Percentiles rank a stretch among this genome's conserved stretches.
Evolutionary conservation across 2,797 vertebrate species (phyloP).

Genomic region (Vespertilio murinus): DNA sequence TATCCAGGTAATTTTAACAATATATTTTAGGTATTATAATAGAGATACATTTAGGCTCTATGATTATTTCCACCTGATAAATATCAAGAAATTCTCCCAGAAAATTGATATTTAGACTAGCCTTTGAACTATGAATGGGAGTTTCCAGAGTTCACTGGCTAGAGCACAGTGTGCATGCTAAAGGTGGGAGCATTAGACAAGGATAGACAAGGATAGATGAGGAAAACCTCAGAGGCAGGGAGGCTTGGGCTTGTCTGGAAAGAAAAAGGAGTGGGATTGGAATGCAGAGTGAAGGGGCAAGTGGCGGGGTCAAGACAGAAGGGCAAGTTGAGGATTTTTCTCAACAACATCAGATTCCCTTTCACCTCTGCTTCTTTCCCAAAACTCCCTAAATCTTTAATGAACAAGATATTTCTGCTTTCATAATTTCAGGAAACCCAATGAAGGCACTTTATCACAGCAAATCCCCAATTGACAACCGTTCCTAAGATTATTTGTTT

Average conservation of each 20-base stretch:
- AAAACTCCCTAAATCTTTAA: slow-evolving; percentile 76
- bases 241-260: not conserved
- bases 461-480: slow-evolving; percentile 61
- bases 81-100: slow-evolving; percentile 21
- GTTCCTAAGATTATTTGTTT: slow-evolving; percentile 70
- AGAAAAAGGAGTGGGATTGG: not conserved
- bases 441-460: slow-evolving; percentile 66
- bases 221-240: not conserved
- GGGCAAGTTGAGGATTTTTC: slow-evolving; percentile 31
- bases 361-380: slow-evolving; percentile 68
- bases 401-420: slow-evolving; percentile 67
- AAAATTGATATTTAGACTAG: not conserved
- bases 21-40: not conserved
- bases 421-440: slow-evolving; percentile 76
- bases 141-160: not conserved
- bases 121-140: not conserved
- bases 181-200: no score
- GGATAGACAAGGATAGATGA: not conserved
- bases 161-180: not conserved
- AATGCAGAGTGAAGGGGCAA: not conserved
- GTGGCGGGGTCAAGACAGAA: not conserved
- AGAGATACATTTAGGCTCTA: not conserved
- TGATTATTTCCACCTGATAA: not conserved
- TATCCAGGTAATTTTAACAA: not conserved
- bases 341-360: slow-evolving; percentile 56